phyloP scores from a whole-genome alignment of 1,140 invertebrate genomes.

The Spodoptera frugiperda region DNA sequence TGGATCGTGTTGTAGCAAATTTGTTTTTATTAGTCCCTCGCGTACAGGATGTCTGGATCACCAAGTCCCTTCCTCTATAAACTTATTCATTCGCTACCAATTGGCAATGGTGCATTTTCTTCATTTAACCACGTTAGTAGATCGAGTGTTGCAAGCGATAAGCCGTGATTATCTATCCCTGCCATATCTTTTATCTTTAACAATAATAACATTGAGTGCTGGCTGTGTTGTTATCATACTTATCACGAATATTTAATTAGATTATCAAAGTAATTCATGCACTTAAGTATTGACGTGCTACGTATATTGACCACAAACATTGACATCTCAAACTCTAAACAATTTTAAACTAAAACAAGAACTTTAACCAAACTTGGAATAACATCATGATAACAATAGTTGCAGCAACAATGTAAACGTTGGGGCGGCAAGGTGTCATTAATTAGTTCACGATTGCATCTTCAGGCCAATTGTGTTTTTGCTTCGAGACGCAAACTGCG shows the following conservation, averaged over 20 bases:
- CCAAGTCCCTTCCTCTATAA: slow-evolving; percentile 54
- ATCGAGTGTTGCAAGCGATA: slow-evolving; percentile 35
- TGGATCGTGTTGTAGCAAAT: slow-evolving; percentile 34
- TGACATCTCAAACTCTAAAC: neutral
- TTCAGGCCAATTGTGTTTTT: slow-evolving; percentile 28
- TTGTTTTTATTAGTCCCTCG: slow-evolving; percentile 44
- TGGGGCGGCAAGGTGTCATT: neutral
- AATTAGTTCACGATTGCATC: slow-evolving; percentile 29
- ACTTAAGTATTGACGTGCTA: neutral
- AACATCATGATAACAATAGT: neutral
- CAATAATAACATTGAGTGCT: slow-evolving; percentile 33
- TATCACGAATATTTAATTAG: slow-evolving; percentile 30
- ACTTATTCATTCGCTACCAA: slow-evolving; percentile 41
- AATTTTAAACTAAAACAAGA: neutral
- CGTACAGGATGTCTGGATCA: slow-evolving; percentile 59
- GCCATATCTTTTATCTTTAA: slow-evolving; percentile 42
- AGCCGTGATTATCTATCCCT: slow-evolving; percentile 33
- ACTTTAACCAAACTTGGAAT: neutral
- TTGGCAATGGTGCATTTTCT: slow-evolving; percentile 35
- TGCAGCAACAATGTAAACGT: neutral
- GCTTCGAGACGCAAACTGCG: slow-evolving; percentile 3
- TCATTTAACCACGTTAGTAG: slow-evolving; percentile 4
- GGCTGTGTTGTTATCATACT: neutral
- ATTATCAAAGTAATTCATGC: slow-evolving; percentile 10
- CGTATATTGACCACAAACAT: neutral